Conservation (phyloP, 2,888 invertebrate genomes). For the Aspidiotus rigidus region DNA sequence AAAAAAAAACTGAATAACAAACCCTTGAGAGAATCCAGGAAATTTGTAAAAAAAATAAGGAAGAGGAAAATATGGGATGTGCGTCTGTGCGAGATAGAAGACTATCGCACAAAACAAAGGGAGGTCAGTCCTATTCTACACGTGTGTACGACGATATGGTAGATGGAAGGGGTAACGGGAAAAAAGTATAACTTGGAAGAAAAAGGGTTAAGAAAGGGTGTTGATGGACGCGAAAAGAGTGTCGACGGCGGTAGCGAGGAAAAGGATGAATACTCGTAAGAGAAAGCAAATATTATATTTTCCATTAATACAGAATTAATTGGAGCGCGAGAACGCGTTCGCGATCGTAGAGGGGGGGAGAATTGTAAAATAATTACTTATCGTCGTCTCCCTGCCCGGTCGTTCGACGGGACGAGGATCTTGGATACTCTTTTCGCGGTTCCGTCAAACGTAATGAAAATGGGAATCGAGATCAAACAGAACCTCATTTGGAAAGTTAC, state of each 20-base stretch:
- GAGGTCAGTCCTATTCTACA: constrained; percentile 38
- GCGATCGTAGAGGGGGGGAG: background rate
- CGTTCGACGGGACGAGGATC: background rate
- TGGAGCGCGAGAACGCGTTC: constrained; percentile 24
- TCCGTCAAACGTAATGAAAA: constrained; percentile 23
- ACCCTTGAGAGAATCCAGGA: too few relatives aligned
- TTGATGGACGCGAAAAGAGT: constrained; percentile 4
- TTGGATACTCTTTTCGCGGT: background rate
- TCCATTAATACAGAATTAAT: constrained; percentile 33
- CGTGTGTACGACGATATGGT: constrained; percentile 40
- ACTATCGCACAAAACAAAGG: constrained; percentile 5
- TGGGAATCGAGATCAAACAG: constrained; percentile 31
- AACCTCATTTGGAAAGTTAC: constrained; percentile 8
- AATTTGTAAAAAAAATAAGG: too few relatives aligned
- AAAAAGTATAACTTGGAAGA: constrained; percentile 12
- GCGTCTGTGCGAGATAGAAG: background rate
- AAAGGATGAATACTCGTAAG: constrained; percentile 10
- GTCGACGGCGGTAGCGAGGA: background rate
- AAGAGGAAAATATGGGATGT: too few relatives aligned
- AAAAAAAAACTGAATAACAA: too few relatives aligned
- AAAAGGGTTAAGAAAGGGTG: constrained; percentile 23
- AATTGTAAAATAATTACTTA: constrained; percentile 33
- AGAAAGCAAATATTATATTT: constrained; percentile 32
- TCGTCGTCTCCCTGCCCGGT: constrained; percentile 20
- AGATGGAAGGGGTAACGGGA: constrained; percentile 1